Evolutionary conservation across 2,113 vertebrate genomes (phyloP).

Genomic region (Pontoporia blainvillei): DNA sequence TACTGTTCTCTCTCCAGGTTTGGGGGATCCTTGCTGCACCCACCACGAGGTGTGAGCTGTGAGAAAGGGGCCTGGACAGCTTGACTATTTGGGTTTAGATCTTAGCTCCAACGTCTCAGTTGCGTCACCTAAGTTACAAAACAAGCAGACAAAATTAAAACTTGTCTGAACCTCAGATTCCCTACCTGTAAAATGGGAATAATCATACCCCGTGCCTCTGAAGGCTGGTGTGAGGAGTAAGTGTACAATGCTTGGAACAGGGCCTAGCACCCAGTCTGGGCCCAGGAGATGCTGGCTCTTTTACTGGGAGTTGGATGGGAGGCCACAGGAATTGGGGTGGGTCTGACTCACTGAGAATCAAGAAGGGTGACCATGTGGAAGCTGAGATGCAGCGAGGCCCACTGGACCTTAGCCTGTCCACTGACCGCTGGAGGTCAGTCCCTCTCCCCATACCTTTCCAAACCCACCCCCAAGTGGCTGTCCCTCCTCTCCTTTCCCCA

Average conservation of each 20-base stretch:
- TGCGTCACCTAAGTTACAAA: background rate
- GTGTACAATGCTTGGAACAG: background rate
- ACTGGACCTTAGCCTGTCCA: background rate
- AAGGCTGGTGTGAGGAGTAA: background rate
- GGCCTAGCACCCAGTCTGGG: background rate
- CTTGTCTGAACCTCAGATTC: background rate
- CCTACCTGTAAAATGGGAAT: background rate
- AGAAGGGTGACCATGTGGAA: background rate
- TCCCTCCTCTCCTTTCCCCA: background rate
- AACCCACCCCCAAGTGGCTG: too few relatives aligned
- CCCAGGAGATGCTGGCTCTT: background rate
- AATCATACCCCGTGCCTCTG: too few relatives aligned
- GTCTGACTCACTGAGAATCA: background rate
- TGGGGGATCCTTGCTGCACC: background rate
- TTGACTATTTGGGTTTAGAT: background rate
- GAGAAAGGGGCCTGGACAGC: background rate
- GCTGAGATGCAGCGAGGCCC: rapidly evolving
- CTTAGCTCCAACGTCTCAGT: background rate
- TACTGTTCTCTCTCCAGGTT: background rate
- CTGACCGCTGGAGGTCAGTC: background rate
- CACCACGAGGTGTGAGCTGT: background rate
- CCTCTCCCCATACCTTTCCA: background rate
- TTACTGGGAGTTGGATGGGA: background rate
- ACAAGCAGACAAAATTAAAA: background rate
- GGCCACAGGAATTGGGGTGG: background rate